These are phyloP conservation scores for Sebastiscus albofasciatus DNA, from an alignment of 2,797 vertebrate genomes.

Conservation along the genomic window DNA sequence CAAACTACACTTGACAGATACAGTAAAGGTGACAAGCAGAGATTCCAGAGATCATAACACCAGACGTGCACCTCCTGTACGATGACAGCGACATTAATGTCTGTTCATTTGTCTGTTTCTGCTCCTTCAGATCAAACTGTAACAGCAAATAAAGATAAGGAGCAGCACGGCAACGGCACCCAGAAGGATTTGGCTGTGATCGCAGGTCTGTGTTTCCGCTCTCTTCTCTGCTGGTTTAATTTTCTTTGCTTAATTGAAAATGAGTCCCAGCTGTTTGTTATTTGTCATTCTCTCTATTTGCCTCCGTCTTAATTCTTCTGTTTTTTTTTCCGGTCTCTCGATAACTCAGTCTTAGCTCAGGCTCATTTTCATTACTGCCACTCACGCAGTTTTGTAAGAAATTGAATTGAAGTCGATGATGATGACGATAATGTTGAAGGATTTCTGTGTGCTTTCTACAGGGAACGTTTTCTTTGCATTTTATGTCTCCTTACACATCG, in stretches of 20 bases:
- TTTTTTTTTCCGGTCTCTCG: not conserved
- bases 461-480: not conserved
- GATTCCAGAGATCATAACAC: not conserved
- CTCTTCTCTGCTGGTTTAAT: conserved; percentile 31
- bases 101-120: conserved; percentile 28
- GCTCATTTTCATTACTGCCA: conserved; percentile 31
- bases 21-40: too few species aligned
- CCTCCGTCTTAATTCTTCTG: conserved; percentile 12
- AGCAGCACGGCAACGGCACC: conserved; percentile 84
- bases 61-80: not conserved
- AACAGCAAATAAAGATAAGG: conserved; percentile 81
- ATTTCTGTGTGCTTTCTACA: not conserved
- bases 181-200: conserved; percentile 92
- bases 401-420: not conserved
- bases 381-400: not conserved
- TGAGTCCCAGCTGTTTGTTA: conserved; percentile 57
- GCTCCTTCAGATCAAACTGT: conserved; percentile 71
- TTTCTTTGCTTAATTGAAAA: conserved; percentile 57
- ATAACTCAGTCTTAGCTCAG: not conserved
- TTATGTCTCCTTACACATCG: not conserved
- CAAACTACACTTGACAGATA: not conserved
- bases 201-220: conserved; percentile 86
- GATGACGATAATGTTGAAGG: not conserved
- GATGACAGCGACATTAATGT: conserved; percentile 14
- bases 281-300: conserved; percentile 50